Percentiles rank a stretch among this genome's conserved stretches.
Evolutionary conservation across 2,888 invertebrate species (phyloP).

Genomic region (Acleris laterana): DNA sequence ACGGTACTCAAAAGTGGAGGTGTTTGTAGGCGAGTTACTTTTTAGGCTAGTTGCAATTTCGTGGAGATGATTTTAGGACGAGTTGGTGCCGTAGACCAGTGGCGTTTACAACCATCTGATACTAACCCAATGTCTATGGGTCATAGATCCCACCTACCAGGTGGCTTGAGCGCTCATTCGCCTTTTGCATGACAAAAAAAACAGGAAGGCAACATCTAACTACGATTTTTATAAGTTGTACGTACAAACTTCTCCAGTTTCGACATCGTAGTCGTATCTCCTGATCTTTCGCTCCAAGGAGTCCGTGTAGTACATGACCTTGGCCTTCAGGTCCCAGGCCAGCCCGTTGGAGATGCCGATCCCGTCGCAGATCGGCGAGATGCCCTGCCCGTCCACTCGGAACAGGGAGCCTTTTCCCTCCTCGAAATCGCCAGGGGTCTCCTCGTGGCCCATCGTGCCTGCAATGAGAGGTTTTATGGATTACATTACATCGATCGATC

Average conservation of each 20-base stretch:
- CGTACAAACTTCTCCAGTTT: constrained; percentile 87
- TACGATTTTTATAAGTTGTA: constrained; percentile 35
- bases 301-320: constrained; percentile 90
- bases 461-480: constrained; percentile 4
- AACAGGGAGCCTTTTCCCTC: constrained; percentile 75
- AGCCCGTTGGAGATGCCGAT: constrained; percentile 91
- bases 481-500: too few relatives aligned
- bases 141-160: too few relatives aligned
- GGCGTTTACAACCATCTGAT: too few relatives aligned
- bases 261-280: constrained; percentile 89
- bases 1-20: too few relatives aligned
- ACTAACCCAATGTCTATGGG: too few relatives aligned
- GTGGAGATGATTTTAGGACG: too few relatives aligned
- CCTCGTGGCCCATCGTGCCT: constrained; percentile 85
- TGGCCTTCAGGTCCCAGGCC: constrained; percentile 88
- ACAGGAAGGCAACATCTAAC: too few relatives aligned
- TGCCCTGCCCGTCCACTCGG: constrained; percentile 59
- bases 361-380: constrained; percentile 49
- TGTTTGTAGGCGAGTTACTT: too few relatives aligned
- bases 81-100: too few relatives aligned
- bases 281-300: constrained; percentile 86
- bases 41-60: too few relatives aligned
- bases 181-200: too few relatives aligned
- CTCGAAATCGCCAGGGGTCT: constrained; percentile 65
- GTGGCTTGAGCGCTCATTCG: too few relatives aligned